These are phyloP conservation scores for Strix uralensis DNA, from an alignment of 2,113 vertebrate genomes.

Conservation along the genomic window DNA sequence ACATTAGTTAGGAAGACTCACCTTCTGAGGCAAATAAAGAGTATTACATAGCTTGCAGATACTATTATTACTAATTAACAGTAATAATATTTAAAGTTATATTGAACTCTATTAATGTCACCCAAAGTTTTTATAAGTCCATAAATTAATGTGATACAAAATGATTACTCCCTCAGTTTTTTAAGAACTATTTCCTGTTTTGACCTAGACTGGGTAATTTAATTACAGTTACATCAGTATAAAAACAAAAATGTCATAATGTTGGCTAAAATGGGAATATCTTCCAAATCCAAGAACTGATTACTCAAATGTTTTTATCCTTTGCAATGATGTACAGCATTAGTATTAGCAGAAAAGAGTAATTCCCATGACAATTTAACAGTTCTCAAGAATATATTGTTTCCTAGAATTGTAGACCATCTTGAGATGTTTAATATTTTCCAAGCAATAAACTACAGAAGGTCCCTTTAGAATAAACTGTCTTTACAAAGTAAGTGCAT, in stretches of 20 bases:
- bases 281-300: neutral
- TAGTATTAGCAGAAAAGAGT: neutral
- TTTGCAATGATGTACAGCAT: neutral
- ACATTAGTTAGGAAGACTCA: neutral
- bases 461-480: neutral
- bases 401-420: neutral
- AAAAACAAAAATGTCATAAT: constrained; percentile 10
- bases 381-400: neutral
- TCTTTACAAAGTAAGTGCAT: neutral
- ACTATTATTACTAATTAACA: neutral
- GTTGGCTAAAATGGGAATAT: neutral
- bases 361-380: neutral
- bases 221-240: constrained; percentile 28
- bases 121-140: neutral
- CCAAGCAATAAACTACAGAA: neutral
- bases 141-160: neutral
- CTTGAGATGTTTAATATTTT: neutral
- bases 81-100: neutral
- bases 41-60: neutral
- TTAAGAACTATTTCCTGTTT: constrained; percentile 20
- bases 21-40: neutral
- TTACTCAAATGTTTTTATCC: neutral
- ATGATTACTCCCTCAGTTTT: neutral
- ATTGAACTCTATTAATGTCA: neutral
- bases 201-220: neutral